Conservation (phyloP, 2,888 invertebrate species). For the Leptura quadrifasciata region DNA sequence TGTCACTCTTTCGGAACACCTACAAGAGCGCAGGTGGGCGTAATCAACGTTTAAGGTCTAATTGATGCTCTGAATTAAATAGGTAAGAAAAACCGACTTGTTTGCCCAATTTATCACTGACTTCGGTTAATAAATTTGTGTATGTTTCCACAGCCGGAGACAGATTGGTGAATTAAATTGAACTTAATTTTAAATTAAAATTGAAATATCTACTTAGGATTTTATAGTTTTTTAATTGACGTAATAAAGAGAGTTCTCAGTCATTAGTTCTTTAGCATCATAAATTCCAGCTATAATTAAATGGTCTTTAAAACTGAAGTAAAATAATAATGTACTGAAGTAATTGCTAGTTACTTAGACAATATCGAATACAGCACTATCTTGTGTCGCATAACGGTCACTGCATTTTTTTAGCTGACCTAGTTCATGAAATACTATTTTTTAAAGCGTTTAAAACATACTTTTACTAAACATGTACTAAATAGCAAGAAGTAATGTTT, state of each 20-base stretch:
- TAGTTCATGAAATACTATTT: too few relatives aligned
- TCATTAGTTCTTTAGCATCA: constrained; percentile 4
- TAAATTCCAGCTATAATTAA: constrained; percentile 5
- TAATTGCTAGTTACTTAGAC: background rate
- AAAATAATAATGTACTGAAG: background rate
- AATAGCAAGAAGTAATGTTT: too few relatives aligned
- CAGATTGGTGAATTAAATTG: constrained; percentile 10
- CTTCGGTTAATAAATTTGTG: constrained; percentile 20
- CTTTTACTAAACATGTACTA: too few relatives aligned
- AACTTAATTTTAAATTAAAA: constrained; percentile 22
- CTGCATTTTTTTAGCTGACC: too few relatives aligned
- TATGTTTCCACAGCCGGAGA: constrained; percentile 9
- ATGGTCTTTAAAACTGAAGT: constrained; percentile 9
- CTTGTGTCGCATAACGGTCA: too few relatives aligned
- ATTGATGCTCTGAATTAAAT: constrained; percentile 35
- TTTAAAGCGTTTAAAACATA: too few relatives aligned
- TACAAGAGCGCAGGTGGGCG: constrained; percentile 35
- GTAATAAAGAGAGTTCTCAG: constrained; percentile 5
- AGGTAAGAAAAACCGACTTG: constrained; percentile 29
- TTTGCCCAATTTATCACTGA: constrained; percentile 15
- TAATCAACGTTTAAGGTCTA: constrained; percentile 39
- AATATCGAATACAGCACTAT: background rate
- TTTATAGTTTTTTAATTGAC: constrained; percentile 20
- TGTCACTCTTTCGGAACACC: constrained; percentile 27
- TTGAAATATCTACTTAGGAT: background rate